Base-by-base conservation (phyloP, 1,140 invertebrate species). In the Reticulitermes speratus region DNA sequence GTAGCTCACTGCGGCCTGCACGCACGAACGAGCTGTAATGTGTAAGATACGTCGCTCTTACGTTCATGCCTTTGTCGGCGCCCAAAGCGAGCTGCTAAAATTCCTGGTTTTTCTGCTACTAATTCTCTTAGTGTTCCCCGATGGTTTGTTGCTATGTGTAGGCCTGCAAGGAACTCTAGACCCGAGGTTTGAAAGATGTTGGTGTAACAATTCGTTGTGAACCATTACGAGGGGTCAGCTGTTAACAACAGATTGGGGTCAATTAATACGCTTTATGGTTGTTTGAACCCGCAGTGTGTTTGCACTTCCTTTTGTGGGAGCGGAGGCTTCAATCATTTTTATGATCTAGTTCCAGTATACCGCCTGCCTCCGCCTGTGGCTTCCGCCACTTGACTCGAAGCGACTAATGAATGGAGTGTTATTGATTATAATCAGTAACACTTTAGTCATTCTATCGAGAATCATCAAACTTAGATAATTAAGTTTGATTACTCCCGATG, bases 281-380 rank as follows among this genome's bases (percentile, higher is more conserved):
- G 38, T 19, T 44, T 83, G 45, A 83, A 83, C 32, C 8, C 45
- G 25, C 48, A 44, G 44, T 2, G 23, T 65, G 45, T 55, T 55
- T 69, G 44, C 45, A 55, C 25, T 52, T 86, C 48, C 69, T 86
- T 48, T 75, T 48, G 16, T 65, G 59, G 59, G 59, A 65, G 59
- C 55, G 81, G 25, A 32, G 44, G 23, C 48, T 11, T 44, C 11
- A 25, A 75, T 44, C n/a, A 84, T 86, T 87, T 88, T 87, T 89
- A 3, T 65, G 59, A 65, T 65, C 59, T 8, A 65, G 12, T 65
- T 65, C 59, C 59, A 75, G 5, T 75, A 75, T 14, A 30, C n/a
- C 65, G 25, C 11, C 65, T n/a, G 25, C 6, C 12, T 30, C 65
- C 16, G 25, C 30, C n/a, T 30, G 5, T 30, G 8, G 3, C 2